A percentile compares a stretch with the other conserved stretches of the same genome.
Conservation (phyloP, 2,113 vertebrate genomes). For the Heloderma charlesbogerti region DNA sequence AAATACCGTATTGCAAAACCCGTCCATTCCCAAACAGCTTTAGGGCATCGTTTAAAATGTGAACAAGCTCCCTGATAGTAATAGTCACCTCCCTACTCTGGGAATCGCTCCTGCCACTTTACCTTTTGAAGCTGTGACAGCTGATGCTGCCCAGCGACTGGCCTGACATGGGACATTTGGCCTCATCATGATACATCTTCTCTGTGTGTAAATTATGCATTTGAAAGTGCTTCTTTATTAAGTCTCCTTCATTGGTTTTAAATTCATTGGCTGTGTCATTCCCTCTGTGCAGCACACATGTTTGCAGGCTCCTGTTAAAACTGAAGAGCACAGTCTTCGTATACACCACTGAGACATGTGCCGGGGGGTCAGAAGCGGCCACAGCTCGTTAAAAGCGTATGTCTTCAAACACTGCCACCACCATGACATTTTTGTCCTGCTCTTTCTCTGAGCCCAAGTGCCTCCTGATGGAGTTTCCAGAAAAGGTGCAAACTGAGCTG, state of each 20-base stretch:
- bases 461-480: too few species aligned
- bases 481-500: not conserved
- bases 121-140: constrained; percentile 13
- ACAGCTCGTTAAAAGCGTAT: not conserved
- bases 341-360: not conserved
- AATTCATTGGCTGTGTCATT: constrained; percentile 55
- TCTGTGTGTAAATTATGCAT: constrained; percentile 47
- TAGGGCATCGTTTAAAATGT: constrained; percentile 10
- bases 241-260: constrained; percentile 45
- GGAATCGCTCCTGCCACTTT: not conserved
- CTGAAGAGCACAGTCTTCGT: not conserved
- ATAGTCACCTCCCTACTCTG: constrained; percentile 7
- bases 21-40: not conserved
- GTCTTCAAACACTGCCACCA: not conserved
- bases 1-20: too few species aligned
- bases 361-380: not conserved
- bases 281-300: too few species aligned
- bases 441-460: not conserved
- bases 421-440: too few species aligned
- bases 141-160: constrained; percentile 54
- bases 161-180: constrained; percentile 52
- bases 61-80: not conserved
- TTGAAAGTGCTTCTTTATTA: constrained; percentile 53
- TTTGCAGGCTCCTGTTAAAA: not conserved
- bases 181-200: constrained; percentile 60